Percentiles rank a stretch among this genome's conserved stretches.
These are phyloP conservation scores for Spilogale gracilis DNA, from an alignment of 2,113 vertebrate genomes.

Conservation along the genomic window DNA sequence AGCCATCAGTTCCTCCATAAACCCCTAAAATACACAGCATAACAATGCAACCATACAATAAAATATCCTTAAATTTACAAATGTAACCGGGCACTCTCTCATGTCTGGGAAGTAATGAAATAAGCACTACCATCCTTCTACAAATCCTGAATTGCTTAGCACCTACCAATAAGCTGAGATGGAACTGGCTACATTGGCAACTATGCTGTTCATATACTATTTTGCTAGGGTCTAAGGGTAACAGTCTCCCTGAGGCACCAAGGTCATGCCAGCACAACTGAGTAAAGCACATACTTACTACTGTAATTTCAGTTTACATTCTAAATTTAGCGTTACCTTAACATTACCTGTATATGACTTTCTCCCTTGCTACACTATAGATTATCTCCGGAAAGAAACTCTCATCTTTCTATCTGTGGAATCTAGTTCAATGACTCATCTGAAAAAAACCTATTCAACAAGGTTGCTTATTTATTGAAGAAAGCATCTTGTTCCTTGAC, in stretches of 20 bases:
- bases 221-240: not conserved
- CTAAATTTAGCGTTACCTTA: not conserved
- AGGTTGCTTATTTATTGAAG: not conserved
- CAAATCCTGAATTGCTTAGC: not conserved
- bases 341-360: not conserved
- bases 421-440: not conserved
- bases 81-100: not conserved
- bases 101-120: not conserved
- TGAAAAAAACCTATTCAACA: not conserved
- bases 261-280: not conserved
- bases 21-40: not conserved
- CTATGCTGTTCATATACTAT: not conserved
- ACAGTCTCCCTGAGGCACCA: not conserved
- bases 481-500: not conserved
- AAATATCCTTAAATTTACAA: conserved; percentile 9
- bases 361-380: not conserved
- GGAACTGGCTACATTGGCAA: not conserved
- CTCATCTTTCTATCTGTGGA: not conserved
- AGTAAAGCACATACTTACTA: not conserved
- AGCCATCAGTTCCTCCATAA: not conserved
- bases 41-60: conserved; percentile 6
- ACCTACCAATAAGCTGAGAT: not conserved
- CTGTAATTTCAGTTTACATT: conserved; percentile 9
- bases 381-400: not conserved
- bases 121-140: not conserved